A percentile compares a stretch with the other conserved stretches of the same genome.
phyloP scores from a whole-genome alignment of 2,888 invertebrate genomes.

The Limnephilus marmoratus region DNA sequence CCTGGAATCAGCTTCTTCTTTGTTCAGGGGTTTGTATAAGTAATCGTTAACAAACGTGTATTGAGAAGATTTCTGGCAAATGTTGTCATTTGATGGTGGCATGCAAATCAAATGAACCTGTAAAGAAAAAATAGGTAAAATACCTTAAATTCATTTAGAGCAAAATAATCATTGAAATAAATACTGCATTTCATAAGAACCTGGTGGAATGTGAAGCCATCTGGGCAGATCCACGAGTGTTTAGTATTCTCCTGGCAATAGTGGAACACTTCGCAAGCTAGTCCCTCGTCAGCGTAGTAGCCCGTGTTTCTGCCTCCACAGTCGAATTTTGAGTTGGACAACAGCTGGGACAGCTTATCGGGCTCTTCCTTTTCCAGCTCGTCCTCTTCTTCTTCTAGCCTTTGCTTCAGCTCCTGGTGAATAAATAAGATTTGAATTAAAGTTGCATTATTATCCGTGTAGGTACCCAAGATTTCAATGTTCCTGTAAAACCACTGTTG shows the following conservation, averaged over 20 bases:
- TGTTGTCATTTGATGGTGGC: conserved; percentile 93
- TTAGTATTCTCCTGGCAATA: conserved; percentile 93
- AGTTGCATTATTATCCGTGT: neutral
- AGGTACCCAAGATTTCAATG: neutral
- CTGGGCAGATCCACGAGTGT: conserved; percentile 96
- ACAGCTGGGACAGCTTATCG: conserved; percentile 86
- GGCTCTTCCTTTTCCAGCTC: conserved; percentile 90
- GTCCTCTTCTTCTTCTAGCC: conserved; percentile 78
- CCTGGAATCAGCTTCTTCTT: conserved; percentile 87
- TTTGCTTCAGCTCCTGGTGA: conserved; percentile 44
- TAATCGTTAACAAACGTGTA: conserved; percentile 96
- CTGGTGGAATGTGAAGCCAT: conserved; percentile 89
- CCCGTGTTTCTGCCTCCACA: conserved; percentile 90
- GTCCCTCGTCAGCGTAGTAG: conserved; percentile 93
- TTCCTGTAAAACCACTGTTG: no score
- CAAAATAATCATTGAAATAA: neutral
- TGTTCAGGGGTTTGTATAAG: conserved; percentile 91
- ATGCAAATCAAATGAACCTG: conserved; percentile 95
- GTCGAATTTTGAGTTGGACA: conserved; percentile 90
- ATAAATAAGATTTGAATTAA: neutral
- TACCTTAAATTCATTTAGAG: neutral
- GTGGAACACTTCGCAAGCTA: conserved; percentile 94
- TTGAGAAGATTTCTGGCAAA: conserved; percentile 91
- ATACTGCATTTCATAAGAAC: neutral
- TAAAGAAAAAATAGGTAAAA: conserved; percentile 62